phyloP scores from a whole-genome alignment of 2,113 vertebrate species.

The Kryptolebias marmoratus region DNA sequence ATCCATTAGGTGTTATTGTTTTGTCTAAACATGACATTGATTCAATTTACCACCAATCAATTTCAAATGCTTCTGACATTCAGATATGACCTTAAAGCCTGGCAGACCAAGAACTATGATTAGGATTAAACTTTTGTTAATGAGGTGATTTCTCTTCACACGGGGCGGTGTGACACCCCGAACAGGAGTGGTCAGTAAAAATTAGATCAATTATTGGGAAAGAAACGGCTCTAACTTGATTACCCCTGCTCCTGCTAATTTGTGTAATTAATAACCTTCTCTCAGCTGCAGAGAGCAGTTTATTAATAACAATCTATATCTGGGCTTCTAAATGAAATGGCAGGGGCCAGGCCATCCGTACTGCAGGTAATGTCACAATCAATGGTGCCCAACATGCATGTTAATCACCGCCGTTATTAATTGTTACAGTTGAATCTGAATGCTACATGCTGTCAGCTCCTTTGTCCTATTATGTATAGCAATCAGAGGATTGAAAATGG shows the following conservation, averaged over 20 bases:
- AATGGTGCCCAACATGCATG: slow-evolving; percentile 86
- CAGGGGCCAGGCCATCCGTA: slow-evolving; percentile 87
- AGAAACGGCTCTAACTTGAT: slow-evolving; percentile 94
- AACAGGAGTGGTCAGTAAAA: slow-evolving; percentile 91
- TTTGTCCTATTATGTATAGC: slow-evolving; percentile 89
- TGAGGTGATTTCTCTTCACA: slow-evolving; percentile 98
- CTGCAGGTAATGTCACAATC: slow-evolving; percentile 92
- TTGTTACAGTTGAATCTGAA: slow-evolving; percentile 94
- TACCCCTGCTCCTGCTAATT: slow-evolving; percentile 92
- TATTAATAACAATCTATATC: slow-evolving; percentile 97
- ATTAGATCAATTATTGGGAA: slow-evolving; percentile 98
- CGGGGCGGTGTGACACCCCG: slow-evolving; percentile 83
- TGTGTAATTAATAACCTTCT: slow-evolving; percentile 93
- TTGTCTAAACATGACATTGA: slow-evolving; percentile 99
- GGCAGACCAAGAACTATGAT: slow-evolving; percentile 97
- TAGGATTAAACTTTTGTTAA: slow-evolving; percentile 99
- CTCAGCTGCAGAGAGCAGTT: slow-evolving; percentile 86
- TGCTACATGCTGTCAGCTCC: slow-evolving; percentile 89
- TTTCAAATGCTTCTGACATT: slow-evolving; percentile 99
- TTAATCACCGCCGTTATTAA: slow-evolving; percentile 98
- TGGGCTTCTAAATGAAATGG: slow-evolving; percentile 83
- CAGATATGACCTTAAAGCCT: slow-evolving; percentile 99
- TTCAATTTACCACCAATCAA: slow-evolving; percentile 99
- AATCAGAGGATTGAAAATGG: slow-evolving; percentile 93
- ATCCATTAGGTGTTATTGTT: slow-evolving; percentile 99